phyloP scores from a whole-genome alignment of 2,113 vertebrate genomes.

The Myocastor coypus region DNA sequence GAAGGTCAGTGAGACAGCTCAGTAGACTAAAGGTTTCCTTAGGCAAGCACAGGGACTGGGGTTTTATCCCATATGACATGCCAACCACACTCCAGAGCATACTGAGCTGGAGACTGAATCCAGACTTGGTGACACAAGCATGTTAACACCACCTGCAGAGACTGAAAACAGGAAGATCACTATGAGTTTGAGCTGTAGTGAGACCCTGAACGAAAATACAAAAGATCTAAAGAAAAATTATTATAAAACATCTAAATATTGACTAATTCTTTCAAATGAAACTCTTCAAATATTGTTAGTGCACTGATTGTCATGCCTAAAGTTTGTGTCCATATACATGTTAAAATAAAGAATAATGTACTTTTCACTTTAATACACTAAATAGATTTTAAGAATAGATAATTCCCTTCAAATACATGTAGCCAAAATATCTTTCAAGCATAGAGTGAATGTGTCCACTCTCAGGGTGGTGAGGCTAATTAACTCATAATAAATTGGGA shows the following conservation, averaged over 20 bases:
- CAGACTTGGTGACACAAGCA: too few relatives aligned
- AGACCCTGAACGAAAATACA: too few relatives aligned
- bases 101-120: too few relatives aligned
- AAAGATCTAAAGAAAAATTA: background rate
- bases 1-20: background rate
- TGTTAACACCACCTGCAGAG: too few relatives aligned
- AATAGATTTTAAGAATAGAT: background rate
- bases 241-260: constrained; percentile 5
- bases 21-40: too few relatives aligned
- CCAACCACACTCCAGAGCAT: too few relatives aligned
- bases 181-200: too few relatives aligned
- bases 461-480: background rate
- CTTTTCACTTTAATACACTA: background rate
- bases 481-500: background rate
- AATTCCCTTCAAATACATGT: background rate
- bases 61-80: too few relatives aligned
- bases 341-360: background rate
- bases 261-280: background rate
- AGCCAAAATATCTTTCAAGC: background rate
- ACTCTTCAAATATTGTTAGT: background rate
- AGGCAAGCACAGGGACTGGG: too few relatives aligned
- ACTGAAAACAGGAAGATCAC: too few relatives aligned
- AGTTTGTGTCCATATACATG: background rate
- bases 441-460: background rate
- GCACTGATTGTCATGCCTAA: background rate